Base-by-base conservation (phyloP, 2,113 vertebrate genomes). In the Brachyhypopomus gauderio region DNA sequence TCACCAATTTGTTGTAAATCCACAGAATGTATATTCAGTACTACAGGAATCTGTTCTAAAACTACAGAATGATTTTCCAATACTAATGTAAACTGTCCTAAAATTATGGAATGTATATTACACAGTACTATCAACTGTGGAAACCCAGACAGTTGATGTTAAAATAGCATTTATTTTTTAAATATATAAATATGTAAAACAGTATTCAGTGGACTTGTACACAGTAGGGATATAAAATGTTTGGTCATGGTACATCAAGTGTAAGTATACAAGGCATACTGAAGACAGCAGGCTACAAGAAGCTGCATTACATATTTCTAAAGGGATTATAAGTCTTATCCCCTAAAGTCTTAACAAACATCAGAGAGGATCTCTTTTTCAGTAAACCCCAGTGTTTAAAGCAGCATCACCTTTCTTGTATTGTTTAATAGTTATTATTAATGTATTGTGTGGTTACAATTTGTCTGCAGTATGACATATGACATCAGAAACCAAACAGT, bases 121-220 rank as follows among this genome's bases (percentile, higher is more conserved):
- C 5, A 11, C 12, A 14, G 8, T 52, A 52, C 45, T 52, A 11
- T 52, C 9, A 52, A 52, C 45, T 52, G 45, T 52, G 12, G 45
- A 52, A 52, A 1, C 30, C 30, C 30, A 30, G 30, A 52, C 4
- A 70, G 7, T 67, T 72, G 77, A 62, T 88, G 93, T 94, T 92
- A 90, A 92, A 93, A 85, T 88, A 83, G 78, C 75, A 58, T 64
- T 89, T 89, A 88, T 64, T 91, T 93, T 91, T 93, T 90, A 82
- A 82, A 90, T 91, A 90, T 92, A 92, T 90, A 89, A 90, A 91
- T 89, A 79, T 91, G 80, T 87, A 85, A 91, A 90, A 87, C 85
- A 30, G 86, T 83, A 87, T 86, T 72, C 76, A 69, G 85, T 84
- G 80, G 82, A 89, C 89, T 91, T 82, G 83, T 87, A 89, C 87